Conservation (phyloP, 1,140 invertebrate genomes). For the Druon quercuslanigerum region DNA sequence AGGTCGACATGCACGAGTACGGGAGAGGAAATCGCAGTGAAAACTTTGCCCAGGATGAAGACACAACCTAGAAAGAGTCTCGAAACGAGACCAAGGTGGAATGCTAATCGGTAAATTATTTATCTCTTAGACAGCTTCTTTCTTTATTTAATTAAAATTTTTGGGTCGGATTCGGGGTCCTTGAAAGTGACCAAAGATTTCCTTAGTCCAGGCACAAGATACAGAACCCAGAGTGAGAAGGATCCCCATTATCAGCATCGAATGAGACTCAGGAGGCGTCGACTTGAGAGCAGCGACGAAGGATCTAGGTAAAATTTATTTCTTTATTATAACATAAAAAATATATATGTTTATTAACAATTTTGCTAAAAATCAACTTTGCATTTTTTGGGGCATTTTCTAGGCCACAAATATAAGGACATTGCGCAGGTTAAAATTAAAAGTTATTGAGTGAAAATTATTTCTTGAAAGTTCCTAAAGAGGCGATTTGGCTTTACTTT, state of each 20-base stretch:
- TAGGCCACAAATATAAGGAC: no score
- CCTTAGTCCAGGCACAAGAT: conserved; percentile 80
- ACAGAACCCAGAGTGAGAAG: conserved; percentile 86
- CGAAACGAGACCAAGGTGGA: conserved; percentile 67
- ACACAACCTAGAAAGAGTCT: conserved; percentile 53
- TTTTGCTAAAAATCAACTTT: no score
- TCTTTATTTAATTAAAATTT: not conserved
- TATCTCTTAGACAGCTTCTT: not conserved
- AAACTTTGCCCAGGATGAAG: conserved; percentile 55
- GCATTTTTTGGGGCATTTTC: no score
- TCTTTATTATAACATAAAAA: not conserved
- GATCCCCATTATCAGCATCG: conserved; percentile 83
- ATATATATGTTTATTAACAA: not conserved
- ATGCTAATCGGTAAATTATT: conserved; percentile 66
- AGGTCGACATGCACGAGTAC: conserved; percentile 55
- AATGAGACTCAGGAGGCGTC: conserved; percentile 76
- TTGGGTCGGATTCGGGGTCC: conserved; percentile 31
- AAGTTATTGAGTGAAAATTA: no score
- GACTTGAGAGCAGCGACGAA: conserved; percentile 67
- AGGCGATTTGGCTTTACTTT: no score
- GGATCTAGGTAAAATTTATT: conserved; percentile 62
- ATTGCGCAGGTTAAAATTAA: no score
- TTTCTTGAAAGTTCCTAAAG: no score
- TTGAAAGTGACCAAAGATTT: conserved; percentile 54
- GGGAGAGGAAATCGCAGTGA: conserved; percentile 54